These are phyloP conservation scores for Heliconius aoede DNA, from an alignment of 2,888 invertebrate genomes.

Conservation along the genomic window DNA sequence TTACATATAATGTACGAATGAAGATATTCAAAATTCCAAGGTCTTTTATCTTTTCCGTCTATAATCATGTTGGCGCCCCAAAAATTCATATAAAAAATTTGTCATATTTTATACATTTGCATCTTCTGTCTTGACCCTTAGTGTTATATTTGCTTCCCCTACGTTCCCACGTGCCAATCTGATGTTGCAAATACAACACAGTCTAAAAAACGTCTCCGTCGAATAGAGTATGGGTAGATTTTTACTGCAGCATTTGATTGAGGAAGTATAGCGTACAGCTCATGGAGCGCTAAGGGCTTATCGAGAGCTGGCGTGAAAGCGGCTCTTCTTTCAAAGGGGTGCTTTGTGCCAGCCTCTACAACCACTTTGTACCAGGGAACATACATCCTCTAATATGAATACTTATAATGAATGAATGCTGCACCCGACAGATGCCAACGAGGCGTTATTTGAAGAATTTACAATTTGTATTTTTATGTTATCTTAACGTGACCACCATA, in stretches of 20 bases:
- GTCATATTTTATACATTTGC: not conserved
- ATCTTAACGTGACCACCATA: not conserved
- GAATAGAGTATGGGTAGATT: conserved; percentile 32
- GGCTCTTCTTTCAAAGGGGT: conserved; percentile 70
- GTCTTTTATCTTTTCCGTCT: not conserved
- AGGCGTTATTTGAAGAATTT: conserved; percentile 44
- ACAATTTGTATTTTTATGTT: conserved; percentile 41
- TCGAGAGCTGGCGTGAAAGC: conserved; percentile 72
- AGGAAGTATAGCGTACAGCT: conserved; percentile 44
- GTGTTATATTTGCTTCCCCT: not conserved
- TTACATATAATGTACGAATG: not conserved
- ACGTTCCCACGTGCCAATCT: conserved; percentile 3
- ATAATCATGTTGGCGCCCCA: not conserved
- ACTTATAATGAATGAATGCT: conserved; percentile 58
- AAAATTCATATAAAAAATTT: not conserved
- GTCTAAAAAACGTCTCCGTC: conserved; percentile 26
- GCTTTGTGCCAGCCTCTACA: conserved; percentile 73
- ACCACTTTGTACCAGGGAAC: conserved; percentile 66
- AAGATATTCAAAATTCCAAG: not conserved
- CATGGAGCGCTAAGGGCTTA: conserved; percentile 61
- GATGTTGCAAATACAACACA: not conserved
- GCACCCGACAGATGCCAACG: conserved; percentile 47
- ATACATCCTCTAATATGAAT: conserved; percentile 58
- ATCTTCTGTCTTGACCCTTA: not conserved
- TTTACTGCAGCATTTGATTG: conserved; percentile 43